A percentile compares a stretch with the other conserved stretches of the same genome.
These are phyloP conservation scores for Cryptoprocta ferox DNA, from an alignment of 2,797 vertebrate species.

Conservation along the genomic window DNA sequence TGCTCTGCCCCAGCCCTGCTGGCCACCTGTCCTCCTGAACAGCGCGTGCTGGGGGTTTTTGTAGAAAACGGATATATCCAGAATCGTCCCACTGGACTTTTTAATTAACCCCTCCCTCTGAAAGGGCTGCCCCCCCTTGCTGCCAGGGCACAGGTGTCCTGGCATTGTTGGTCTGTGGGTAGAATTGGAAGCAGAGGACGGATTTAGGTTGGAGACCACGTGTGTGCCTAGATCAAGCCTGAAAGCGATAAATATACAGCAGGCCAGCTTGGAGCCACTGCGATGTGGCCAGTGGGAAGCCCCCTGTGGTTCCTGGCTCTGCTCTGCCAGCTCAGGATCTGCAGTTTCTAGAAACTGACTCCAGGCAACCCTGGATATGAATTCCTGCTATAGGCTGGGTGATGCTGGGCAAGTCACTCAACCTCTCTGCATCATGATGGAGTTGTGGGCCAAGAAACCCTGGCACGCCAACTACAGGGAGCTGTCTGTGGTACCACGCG, in stretches of 20 bases:
- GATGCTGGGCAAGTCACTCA: not conserved
- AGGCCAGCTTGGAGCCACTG: not conserved
- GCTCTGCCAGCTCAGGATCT: too few relatives aligned
- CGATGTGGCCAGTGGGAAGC: not conserved
- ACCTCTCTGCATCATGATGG: not conserved
- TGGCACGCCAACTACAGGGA: not conserved
- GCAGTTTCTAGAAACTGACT: not conserved
- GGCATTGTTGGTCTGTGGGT: not conserved
- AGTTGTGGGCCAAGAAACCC: not conserved
- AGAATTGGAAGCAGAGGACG: not conserved
- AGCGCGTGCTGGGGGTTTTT: not conserved
- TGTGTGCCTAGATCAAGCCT: not conserved
- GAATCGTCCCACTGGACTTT: not conserved
- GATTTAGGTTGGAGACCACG: not conserved
- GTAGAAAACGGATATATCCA: not conserved
- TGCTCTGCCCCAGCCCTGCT: not conserved
- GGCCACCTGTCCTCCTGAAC: not conserved
- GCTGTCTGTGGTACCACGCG: accelerated
- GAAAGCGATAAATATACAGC: not conserved
- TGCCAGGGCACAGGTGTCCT: not conserved
- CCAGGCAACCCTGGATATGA: not conserved
- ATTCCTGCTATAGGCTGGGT: not conserved
- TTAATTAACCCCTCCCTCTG: not conserved
- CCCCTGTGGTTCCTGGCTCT: not conserved
- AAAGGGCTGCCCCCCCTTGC: not conserved